Percentiles rank a stretch among this genome's conserved stretches.
Evolutionary conservation across 2,888 invertebrate species (phyloP).

Genomic region (Imbricaverruca yamaguchii): DNA sequence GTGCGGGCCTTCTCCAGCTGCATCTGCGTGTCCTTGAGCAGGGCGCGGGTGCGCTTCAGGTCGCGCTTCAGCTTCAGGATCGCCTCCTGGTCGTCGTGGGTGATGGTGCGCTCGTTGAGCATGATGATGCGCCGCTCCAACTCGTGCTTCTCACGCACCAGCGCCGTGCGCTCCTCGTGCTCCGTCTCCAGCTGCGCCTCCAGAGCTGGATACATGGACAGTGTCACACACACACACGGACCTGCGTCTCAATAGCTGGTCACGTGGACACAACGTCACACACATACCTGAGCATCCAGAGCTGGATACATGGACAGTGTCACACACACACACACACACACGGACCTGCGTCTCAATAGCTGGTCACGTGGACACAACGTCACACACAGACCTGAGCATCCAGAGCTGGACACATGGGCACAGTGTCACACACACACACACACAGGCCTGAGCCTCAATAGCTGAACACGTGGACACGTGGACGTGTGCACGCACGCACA

Average conservation of each 20-base stretch:
- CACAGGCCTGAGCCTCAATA: background rate
- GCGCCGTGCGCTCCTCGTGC: constrained; percentile 78
- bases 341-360: background rate
- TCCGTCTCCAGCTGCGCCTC: constrained; percentile 89
- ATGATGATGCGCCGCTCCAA: constrained; percentile 76
- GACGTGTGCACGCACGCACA: too few relatives aligned
- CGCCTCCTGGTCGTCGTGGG: constrained; percentile 61
- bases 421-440: background rate
- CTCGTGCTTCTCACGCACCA: constrained; percentile 83
- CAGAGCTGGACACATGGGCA: constrained; percentile 53
- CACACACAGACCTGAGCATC: constrained; percentile 57
- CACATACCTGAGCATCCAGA: constrained; percentile 63
- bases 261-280: background rate
- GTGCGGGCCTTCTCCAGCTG: constrained; percentile 82
- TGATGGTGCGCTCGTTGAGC: constrained; percentile 39
- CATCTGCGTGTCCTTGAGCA: constrained; percentile 83
- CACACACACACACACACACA: background rate
- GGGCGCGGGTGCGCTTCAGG: constrained; percentile 77
- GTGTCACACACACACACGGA: background rate
- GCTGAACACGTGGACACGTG: too few relatives aligned
- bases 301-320: constrained; percentile 47
- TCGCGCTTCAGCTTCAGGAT: constrained; percentile 72
- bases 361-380: background rate
- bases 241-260: background rate
- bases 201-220: constrained; percentile 52